phyloP scores from a whole-genome alignment of 1,140 invertebrate species.

The Augochlora pura region DNA sequence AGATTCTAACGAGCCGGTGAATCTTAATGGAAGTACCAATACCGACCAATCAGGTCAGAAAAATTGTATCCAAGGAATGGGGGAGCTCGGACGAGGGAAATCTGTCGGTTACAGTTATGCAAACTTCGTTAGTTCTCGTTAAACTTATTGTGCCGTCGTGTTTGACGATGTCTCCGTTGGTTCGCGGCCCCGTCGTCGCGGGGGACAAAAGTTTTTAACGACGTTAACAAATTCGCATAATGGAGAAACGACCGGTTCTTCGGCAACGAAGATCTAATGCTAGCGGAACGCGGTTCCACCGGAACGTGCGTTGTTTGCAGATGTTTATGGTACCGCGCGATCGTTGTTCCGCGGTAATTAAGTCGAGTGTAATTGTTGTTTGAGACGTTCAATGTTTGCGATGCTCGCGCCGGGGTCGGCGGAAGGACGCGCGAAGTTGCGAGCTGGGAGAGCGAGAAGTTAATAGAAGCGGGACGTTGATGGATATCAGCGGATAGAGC shows the following conservation, averaged over 20 bases:
- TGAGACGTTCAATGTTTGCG: background rate
- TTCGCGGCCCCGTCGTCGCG: background rate
- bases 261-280: background rate
- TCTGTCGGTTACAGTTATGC: too few relatives aligned
- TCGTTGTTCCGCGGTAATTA: constrained; percentile 35
- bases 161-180: background rate
- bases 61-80: too few relatives aligned
- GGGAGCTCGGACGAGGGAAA: too few relatives aligned
- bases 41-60: too few relatives aligned
- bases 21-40: too few relatives aligned
- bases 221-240: too few relatives aligned
- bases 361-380: constrained; percentile 25
- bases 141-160: too few relatives aligned
- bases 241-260: too few relatives aligned
- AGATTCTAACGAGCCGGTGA: too few relatives aligned
- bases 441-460: constrained; percentile 16
- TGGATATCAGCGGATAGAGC: constrained; percentile 18
- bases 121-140: too few relatives aligned
- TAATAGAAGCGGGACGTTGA: constrained; percentile 41
- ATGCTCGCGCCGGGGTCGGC: background rate
- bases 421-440: background rate
- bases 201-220: too few relatives aligned
- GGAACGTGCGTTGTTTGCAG: constrained; percentile 11
- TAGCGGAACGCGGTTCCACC: background rate
- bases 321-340: constrained; percentile 13